These are phyloP conservation scores for Eupithecia subfuscata DNA, from an alignment of 2,888 invertebrate species.

Conservation along the genomic window DNA sequence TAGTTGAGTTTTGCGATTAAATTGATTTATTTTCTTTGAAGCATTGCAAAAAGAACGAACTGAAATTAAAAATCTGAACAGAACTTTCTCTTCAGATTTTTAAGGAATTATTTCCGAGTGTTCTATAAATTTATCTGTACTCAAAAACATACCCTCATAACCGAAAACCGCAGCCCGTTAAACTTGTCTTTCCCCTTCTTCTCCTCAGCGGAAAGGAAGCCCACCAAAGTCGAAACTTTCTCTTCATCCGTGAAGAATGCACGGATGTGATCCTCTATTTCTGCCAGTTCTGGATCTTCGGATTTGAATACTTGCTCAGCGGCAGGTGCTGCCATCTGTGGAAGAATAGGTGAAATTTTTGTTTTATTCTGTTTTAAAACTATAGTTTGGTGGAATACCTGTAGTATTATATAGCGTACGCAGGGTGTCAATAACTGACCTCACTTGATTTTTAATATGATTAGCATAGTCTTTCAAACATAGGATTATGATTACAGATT, in stretches of 20 bases:
- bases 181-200: conserved; percentile 94
- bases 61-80: too few relatives aligned
- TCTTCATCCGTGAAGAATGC: conserved; percentile 87
- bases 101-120: too few relatives aligned
- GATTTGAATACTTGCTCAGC: conserved; percentile 85
- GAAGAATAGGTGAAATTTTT: not conserved
- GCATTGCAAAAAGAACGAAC: too few relatives aligned
- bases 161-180: conserved; percentile 85
- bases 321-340: conserved; percentile 87
- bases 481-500: too few relatives aligned
- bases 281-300: conserved; percentile 70
- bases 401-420: not conserved
- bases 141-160: conserved; percentile 87
- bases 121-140: not conserved
- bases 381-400: too few relatives aligned
- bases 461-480: too few relatives aligned
- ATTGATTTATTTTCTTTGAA: too few relatives aligned
- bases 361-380: not conserved
- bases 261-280: conserved; percentile 86
- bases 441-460: too few relatives aligned
- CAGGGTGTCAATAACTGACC: too few relatives aligned
- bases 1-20: too few relatives aligned
- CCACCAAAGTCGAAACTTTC: conserved; percentile 88
- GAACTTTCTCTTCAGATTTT: too few relatives aligned
- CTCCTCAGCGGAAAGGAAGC: conserved; percentile 91